Conservation (phyloP, 30 jellyfish, hydroid and myxozoan species). For the Hydractinia symbiolongicarpus region DNA sequence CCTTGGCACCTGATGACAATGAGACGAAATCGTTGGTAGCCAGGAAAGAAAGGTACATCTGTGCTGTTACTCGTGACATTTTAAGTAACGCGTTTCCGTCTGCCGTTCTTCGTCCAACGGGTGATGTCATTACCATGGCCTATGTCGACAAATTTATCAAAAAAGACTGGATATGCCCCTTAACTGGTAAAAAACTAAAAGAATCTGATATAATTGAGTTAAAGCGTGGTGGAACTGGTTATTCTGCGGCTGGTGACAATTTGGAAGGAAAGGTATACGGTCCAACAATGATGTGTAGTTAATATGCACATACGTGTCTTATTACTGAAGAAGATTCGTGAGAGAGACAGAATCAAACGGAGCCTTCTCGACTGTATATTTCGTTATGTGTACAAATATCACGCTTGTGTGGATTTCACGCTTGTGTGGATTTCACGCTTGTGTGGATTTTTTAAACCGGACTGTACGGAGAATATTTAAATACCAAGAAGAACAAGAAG, state of each 20-base stretch:
- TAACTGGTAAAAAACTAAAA: constrained; percentile 58
- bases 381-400: too few relatives aligned
- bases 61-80: constrained; percentile 85
- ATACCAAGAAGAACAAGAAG: too few relatives aligned
- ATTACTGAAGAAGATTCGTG: too few relatives aligned
- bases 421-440: too few relatives aligned
- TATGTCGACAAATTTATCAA: constrained; percentile 73
- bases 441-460: too few relatives aligned
- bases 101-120: constrained; percentile 83
- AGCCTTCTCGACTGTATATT: too few relatives aligned
- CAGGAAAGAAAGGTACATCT: constrained; percentile 49
- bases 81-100: constrained; percentile 75
- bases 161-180: constrained; percentile 82
- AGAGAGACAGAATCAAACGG: too few relatives aligned
- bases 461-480: too few relatives aligned
- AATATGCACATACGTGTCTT: background rate
- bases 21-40: constrained; percentile 50
- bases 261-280: constrained; percentile 58
- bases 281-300: constrained; percentile 55
- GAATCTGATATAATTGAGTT: constrained; percentile 65
- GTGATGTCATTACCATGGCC: constrained; percentile 87
- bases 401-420: too few relatives aligned
- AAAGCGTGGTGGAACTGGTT: constrained; percentile 91
- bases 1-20: constrained; percentile 45
- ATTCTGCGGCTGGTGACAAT: constrained; percentile 43